Base-by-base conservation (phyloP, 1,140 invertebrate genomes). In the Helicoverpa zea region DNA sequence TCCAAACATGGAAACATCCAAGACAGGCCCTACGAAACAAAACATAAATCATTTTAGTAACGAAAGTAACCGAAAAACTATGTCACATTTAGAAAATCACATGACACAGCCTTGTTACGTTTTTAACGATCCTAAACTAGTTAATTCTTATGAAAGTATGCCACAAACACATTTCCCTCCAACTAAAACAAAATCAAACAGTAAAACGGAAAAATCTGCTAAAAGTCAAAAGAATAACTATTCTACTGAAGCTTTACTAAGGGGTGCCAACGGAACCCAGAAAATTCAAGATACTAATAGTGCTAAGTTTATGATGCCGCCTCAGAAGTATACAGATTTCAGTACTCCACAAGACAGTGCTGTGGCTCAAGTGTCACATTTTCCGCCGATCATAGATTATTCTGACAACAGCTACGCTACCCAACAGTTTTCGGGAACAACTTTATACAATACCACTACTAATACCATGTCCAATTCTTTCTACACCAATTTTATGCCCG, bases 391-490 rank as follows among this genome's bases (percentile, higher is more conserved):
- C 30, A 66, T 93, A n/a, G 94, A 95, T 86, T 95, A 95, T 82
- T 84, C 90, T 2, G 94, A 95, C 43, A 95, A 94, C 70, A 89
- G 81, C 79, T 95, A 93, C 35, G 81, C 89, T 30, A 87, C 88
- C 2, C 94, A 95, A 72, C 92, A 94, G 81, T 94, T 91, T 88
- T 91, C 92, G 18, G 91, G 91, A 9, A 94, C 92, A 51, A 91
- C 88, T 16, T 88, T 95, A 51, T 95, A 95, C 77, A 95, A 94
- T 80, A 87, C 89, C 16, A 93, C 92, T 3, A 92, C 94, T 18
- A 95, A 92, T 84, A 94, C 94, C 2, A 94, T 95, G 81, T 94
- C 94, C 2, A 95, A 94, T 88, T 91, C 91, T 14, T 95, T 95
- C 86, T 95, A 95, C 82, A 85, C 91, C 0, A 95, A 95, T 74